These are phyloP conservation scores for Aspidapion aeneum DNA, from an alignment of 2,888 invertebrate genomes.

Conservation along the genomic window DNA sequence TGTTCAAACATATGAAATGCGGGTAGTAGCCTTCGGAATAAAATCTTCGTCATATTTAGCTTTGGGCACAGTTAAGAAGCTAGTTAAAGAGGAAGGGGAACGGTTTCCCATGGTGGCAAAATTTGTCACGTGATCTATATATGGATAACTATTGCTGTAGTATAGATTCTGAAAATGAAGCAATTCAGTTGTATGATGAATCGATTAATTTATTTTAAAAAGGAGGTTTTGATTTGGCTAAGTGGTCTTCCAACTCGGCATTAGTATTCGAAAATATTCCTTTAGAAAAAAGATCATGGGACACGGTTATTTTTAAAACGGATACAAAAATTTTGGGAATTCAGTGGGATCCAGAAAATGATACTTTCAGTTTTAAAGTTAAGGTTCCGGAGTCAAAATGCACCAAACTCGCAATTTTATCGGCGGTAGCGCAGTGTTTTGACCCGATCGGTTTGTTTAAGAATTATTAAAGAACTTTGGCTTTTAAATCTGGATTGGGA, in stretches of 20 bases:
- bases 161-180: too few species aligned
- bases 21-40: background rate
- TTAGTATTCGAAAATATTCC: background rate
- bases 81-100: background rate
- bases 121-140: background rate
- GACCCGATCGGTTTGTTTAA: conserved; percentile 14
- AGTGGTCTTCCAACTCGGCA: conserved; percentile 14
- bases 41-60: conserved; percentile 3
- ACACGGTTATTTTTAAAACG: too few species aligned
- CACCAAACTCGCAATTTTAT: conserved; percentile 12
- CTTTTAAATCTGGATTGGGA: background rate
- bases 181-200: too few species aligned
- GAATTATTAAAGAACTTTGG: background rate
- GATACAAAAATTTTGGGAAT: too few species aligned
- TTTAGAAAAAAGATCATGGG: too few species aligned
- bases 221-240: too few species aligned
- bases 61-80: background rate
- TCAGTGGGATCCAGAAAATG: too few species aligned
- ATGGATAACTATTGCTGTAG: conserved; percentile 4
- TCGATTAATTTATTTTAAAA: too few species aligned
- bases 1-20: too few species aligned
- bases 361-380: too few species aligned
- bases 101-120: background rate
- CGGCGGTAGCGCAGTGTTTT: conserved; percentile 11
- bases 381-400: too few species aligned